Evolutionary conservation across 1,140 invertebrate species (phyloP), one percentile per base, ranked within the genome.

Genomic region (Lepidotrigona ventralis): DNA sequence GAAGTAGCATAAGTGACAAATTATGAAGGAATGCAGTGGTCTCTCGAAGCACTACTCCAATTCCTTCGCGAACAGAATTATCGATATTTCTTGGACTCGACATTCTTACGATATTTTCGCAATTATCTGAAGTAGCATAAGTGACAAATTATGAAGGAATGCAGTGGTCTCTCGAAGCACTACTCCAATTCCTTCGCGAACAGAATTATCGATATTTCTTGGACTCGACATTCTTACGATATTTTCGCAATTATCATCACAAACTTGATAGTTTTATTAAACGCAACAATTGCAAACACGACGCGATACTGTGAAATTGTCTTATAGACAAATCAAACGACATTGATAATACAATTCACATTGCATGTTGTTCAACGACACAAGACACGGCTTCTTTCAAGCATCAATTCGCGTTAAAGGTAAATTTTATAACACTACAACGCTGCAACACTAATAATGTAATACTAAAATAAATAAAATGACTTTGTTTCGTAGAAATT

Each of bases 101-200:
- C 92, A 93, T 93, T 56, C 39, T 81, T 26, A n/a, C 46, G 53
- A 80, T 46, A 56, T 60, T 68, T 17, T 58, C 19, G 58, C n/a
- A 51, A 39, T 39, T 78, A 64, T 58, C 53, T n/a, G 58, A 29
- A 85, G 26, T 46, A 85, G 85, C 64, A 75, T 76, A 14, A 87
- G 88, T 23, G 92, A 72, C 14, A 90, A 92, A 86, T 92, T 92
- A 17, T 92, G 89, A 54, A 92, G 86, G 17, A 86, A 87, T 21
- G 90, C 91, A 19, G 91, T 93, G 64, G 91, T 92, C 79, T 92
- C 92, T 26, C 90, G 87, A 15, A 93, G 76, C 54, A 92, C 86
- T 2, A 92, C 88, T 58, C 90, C 86, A 5, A 88, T 91, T 11
- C 90, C 90, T 72, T 93, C 92, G 15, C 90, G 90, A 85, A 72